Percentiles rank a stretch among this genome's conserved stretches.
Evolutionary conservation across 2,113 vertebrate genomes (phyloP).

Genomic region (Triplophysa rosa): DNA sequence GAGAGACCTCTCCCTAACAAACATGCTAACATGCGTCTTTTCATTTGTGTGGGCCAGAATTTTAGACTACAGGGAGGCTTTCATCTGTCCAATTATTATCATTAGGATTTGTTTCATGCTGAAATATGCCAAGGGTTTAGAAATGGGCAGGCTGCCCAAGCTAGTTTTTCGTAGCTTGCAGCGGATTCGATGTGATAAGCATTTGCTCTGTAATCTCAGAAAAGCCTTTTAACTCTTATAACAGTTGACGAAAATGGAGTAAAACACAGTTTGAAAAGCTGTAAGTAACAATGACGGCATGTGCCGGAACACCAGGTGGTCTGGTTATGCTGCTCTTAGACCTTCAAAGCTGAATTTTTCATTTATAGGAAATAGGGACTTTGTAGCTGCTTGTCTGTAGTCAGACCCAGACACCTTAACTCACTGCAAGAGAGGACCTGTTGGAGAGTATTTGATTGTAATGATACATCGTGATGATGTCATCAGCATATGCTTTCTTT

Average conservation of each 20-base stretch:
- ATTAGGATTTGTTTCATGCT: slow-evolving; percentile 34
- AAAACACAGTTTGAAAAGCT: background rate
- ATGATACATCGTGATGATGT: slow-evolving; percentile 26
- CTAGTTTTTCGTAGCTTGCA: background rate
- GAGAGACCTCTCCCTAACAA: background rate
- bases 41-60: slow-evolving; percentile 28
- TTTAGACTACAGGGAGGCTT: slow-evolving; percentile 18
- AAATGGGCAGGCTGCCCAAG: background rate
- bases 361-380: background rate
- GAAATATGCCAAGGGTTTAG: slow-evolving; percentile 29
- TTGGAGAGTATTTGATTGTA: slow-evolving; percentile 33
- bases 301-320: background rate
- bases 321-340: background rate
- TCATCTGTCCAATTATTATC: slow-evolving; percentile 37
- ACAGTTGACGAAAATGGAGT: background rate
- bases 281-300: background rate
- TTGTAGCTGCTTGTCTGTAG: background rate
- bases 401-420: slow-evolving; percentile 1
- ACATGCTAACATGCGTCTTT: slow-evolving; percentile 3
- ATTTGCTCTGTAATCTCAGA: background rate
- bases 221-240: background rate
- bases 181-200: background rate
- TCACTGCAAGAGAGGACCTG: slow-evolving; percentile 2
- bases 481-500: slow-evolving; percentile 39
- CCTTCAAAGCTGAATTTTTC: background rate